Base-by-base conservation (phyloP, 2,113 vertebrate species). In the Rhinichthys klamathensis region DNA sequence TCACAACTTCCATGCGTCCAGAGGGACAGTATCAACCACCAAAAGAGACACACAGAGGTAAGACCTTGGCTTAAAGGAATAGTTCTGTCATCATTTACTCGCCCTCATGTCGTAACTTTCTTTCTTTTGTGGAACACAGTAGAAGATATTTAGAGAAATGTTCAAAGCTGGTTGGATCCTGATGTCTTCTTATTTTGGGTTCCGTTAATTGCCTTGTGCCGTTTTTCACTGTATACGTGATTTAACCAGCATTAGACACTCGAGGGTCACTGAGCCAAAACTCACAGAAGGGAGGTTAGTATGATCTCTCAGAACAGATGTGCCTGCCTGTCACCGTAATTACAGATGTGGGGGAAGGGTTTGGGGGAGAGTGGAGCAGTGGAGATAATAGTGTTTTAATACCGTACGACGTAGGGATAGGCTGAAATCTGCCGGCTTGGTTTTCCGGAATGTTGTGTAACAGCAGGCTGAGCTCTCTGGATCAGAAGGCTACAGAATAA, bases 401-500 rank as follows among this genome's bases (percentile, higher is more conserved):
- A 75, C 79, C 21, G 4, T 13, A n/a, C 27, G 16, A 84, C 70
- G 76, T 84, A 63, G 73, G 30, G 80, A 58, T 30, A 67, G 76
- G 60, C 73, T 85, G 69, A 82, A 87, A 88, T 87, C 80, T 84
- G 84, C 69, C 5, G 41, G 38, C 79, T 83, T 88, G 60, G 79
- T 72, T 76, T 32, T 77, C 30, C 67, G 18, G 49, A 69, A 18
- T 23, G 74, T 93, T 93, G 83, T 88, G 82, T 92, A 89, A 92
- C 83, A 41, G 61, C 30, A 30, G 63, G 15, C 77, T 80, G 65
- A 61, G 54, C 74, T 79, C 18, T 82, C 0, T 44, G 80, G 54
- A 80, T 49, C 72, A 58, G 85, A 79, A 27, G 65, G 86, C 65
- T 80, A 87, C 74, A 84, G 61, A 49, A 80, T 15, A 73, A 63